Evolutionary conservation across 2,797 vertebrate species (phyloP), one percentile per base, ranked within the genome.

Genomic region (Nyctibius grandis): DNA sequence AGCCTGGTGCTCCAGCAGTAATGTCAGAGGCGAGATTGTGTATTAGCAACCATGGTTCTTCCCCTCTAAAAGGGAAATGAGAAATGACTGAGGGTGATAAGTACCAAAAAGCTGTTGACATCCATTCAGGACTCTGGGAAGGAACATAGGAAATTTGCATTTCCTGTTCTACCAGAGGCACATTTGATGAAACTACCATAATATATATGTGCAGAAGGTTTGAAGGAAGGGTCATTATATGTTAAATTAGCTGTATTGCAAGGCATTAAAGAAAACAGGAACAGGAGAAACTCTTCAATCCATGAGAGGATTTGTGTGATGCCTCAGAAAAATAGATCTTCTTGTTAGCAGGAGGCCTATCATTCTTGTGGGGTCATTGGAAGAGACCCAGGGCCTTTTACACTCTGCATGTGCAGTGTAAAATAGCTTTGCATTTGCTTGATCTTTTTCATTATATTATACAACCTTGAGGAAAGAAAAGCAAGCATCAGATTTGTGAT

Each of bases 401-500:
- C 90, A 88, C 86, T 92, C 92, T 90, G 83, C 91, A 83, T 94
- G 70, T 77, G 81, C 85, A 93, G 81, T 0, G 0, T 78, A 76
- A 92, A 94, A 96, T 33, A 85, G 84, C 86, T 95, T 80, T 94
- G 68, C 82, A 22, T 96, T 88, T 95, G 80, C 95, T 96, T 94
- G 95, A 92, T 95, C 96, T 93, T 92, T 94, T 81, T 89, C 89
- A 87, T 90, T 92, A 14, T 72, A 45, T 93, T 96, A 94, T 93
- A 93, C 91, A 97, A 88, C 93, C 91, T 95, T 96, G 91, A 96
- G 90, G 93, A 94, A 96, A 96, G 96, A 97, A 96, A 96, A 95
- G 92, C 93, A 96, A 97, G 92, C 93, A 68, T 63, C 3, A 5
- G 77, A 83, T 89, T 93, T 82, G 70, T 95, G 78, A 97, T 96